Evolutionary conservation across 1,140 invertebrate species (phyloP).

Genomic region (Drosophila ohnishii): DNA sequence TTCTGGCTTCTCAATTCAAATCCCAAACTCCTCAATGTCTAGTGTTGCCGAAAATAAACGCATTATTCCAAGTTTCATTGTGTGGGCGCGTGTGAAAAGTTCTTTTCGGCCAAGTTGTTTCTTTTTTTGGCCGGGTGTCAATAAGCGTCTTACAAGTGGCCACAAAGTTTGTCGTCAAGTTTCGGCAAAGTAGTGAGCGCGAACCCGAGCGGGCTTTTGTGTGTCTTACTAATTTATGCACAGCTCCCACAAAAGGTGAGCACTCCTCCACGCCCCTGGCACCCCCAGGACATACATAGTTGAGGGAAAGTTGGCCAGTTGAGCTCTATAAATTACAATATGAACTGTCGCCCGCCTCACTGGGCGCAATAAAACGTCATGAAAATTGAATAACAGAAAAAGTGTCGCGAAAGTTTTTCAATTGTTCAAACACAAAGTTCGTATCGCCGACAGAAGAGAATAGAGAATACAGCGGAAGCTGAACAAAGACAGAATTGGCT

Average conservation of each 20-base stretch:
- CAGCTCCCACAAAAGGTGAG: slow-evolving; percentile 57
- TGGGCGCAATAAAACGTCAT: slow-evolving; percentile 69
- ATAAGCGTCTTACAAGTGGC: slow-evolving; percentile 74
- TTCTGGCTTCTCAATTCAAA: background rate
- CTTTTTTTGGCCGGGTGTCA: slow-evolving; percentile 56
- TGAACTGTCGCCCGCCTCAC: slow-evolving; percentile 48
- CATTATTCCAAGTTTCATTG: slow-evolving; percentile 8
- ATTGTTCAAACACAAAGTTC: slow-evolving; percentile 70
- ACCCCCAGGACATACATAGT: background rate
- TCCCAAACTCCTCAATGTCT: background rate
- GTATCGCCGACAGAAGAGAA: slow-evolving; percentile 9
- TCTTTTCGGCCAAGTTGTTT: slow-evolving; percentile 52
- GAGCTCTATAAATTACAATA: slow-evolving; percentile 81
- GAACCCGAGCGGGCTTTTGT: slow-evolving; percentile 36
- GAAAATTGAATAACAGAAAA: slow-evolving; percentile 73
- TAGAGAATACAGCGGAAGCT: slow-evolving; percentile 2
- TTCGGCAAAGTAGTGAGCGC: slow-evolving; percentile 40
- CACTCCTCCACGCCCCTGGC: background rate
- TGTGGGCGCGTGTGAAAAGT: slow-evolving; percentile 36
- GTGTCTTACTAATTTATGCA: slow-evolving; percentile 74
- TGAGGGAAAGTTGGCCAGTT: slow-evolving; percentile 49
- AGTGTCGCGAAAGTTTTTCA: slow-evolving; percentile 78
- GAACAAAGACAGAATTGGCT: slow-evolving; percentile 33
- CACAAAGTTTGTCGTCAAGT: slow-evolving; percentile 58
- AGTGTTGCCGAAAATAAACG: slow-evolving; percentile 21